Percentiles rank a stretch among this genome's conserved stretches.
Conservation (phyloP, 2,797 vertebrate genomes). For the Danio kyathit region DNA sequence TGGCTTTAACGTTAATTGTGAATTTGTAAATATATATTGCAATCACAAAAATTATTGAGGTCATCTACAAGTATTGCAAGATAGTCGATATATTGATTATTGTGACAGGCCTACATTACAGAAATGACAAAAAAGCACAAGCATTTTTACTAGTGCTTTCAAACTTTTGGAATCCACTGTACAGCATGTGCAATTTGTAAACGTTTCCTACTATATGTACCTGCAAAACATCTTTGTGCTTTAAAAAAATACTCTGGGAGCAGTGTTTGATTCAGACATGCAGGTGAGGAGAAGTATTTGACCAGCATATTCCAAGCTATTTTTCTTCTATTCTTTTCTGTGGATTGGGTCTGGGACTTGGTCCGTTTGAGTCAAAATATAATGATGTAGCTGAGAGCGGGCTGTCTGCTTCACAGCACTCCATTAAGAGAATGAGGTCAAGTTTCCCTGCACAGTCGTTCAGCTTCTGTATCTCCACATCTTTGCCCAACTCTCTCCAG, state of each 20-base stretch:
- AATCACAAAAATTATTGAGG: too few relatives aligned
- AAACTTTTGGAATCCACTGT: not conserved
- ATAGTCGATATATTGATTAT: too few relatives aligned
- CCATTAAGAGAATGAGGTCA: constrained; percentile 53
- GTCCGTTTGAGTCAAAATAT: constrained; percentile 78
- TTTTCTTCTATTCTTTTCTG: constrained; percentile 2
- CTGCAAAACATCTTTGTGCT: not conserved
- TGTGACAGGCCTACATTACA: too few relatives aligned
- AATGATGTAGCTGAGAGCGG: constrained; percentile 81
- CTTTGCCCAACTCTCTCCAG: constrained; percentile 21
- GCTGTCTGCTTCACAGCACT: constrained; percentile 71
- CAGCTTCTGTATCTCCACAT: constrained; percentile 40
- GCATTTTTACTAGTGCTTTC: not conserved
- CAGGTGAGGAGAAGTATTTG: constrained; percentile 24
- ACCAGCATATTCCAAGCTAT: constrained; percentile 13
- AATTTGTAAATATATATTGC: too few relatives aligned
- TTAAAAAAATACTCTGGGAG: not conserved
- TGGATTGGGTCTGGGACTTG: constrained; percentile 10
- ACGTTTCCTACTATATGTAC: not conserved
- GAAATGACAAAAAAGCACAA: not conserved
- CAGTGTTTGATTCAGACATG: not conserved
- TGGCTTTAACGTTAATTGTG: too few relatives aligned
- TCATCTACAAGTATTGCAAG: too few relatives aligned
- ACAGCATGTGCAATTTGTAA: not conserved
- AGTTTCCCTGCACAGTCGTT: constrained; percentile 40